Evolutionary conservation across 2,113 vertebrate genomes (phyloP).

Genomic region (Neodontobutis hainanensis): DNA sequence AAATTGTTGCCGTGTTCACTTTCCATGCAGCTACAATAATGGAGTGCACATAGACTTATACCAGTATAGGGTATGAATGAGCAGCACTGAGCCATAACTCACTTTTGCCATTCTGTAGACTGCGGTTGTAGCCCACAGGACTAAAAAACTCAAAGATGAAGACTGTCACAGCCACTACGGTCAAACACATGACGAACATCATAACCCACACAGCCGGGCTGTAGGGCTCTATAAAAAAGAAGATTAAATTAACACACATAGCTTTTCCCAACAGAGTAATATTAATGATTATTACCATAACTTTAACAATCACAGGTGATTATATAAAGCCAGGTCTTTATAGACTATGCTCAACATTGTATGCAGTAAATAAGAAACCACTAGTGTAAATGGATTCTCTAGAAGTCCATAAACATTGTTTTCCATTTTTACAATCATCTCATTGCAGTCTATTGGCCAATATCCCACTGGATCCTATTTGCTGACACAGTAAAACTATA

Average conservation of each 20-base stretch:
- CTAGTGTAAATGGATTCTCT: conserved; percentile 35
- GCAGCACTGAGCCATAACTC: conserved; percentile 71
- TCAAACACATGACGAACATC: conserved; percentile 98
- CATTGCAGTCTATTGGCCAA: conserved; percentile 55
- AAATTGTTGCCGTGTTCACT: no score
- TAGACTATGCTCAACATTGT: not conserved
- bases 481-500: conserved; percentile 65
- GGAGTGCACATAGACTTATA: conserved; percentile 21
- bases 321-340: conserved; percentile 10
- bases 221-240: conserved; percentile 84
- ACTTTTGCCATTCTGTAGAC: conserved; percentile 88
- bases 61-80: conserved; percentile 25
- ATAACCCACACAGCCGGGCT: conserved; percentile 96
- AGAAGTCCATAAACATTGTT: conserved; percentile 48
- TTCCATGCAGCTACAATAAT: conserved; percentile 28
- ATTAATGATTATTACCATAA: not conserved
- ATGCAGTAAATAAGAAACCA: conserved; percentile 28
- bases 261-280: not conserved
- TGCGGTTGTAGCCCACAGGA: conserved; percentile 88
- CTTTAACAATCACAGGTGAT: conserved; percentile 2
- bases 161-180: conserved; percentile 93
- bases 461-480: conserved; percentile 55
- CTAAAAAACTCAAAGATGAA: conserved; percentile 95
- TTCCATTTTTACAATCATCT: conserved; percentile 44
- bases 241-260: not conserved